Percentiles rank a stretch among this genome's conserved stretches.
These are phyloP conservation scores for Perca fluviatilis DNA, from an alignment of 2,113 vertebrate genomes.

Conservation along the genomic window DNA sequence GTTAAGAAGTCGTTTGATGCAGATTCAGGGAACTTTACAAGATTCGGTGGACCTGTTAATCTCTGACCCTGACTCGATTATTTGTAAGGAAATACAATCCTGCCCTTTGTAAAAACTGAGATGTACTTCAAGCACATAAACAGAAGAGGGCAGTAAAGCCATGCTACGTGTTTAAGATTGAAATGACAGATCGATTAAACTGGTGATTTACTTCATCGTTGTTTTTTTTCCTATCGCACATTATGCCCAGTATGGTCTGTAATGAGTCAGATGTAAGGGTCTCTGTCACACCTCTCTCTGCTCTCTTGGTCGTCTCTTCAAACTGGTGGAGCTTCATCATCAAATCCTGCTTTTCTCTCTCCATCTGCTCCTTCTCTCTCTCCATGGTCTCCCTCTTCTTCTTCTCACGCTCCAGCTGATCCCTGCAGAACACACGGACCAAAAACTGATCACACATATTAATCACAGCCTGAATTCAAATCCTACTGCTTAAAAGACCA, in stretches of 20 bases:
- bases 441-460: background rate
- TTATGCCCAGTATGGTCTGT: background rate
- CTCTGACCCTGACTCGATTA: background rate
- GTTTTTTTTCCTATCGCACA: background rate
- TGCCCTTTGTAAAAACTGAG: background rate
- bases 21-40: background rate
- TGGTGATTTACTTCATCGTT: no score
- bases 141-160: slow-evolving; percentile 56
- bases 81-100: background rate
- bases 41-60: background rate
- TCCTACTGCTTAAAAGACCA: background rate
- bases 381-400: slow-evolving; percentile 91
- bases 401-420: slow-evolving; percentile 93
- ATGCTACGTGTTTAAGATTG: background rate
- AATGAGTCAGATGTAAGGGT: background rate
- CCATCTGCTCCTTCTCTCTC: slow-evolving; percentile 92
- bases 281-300: slow-evolving; percentile 89
- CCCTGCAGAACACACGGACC: slow-evolving; percentile 76
- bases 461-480: background rate
- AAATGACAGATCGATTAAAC: background rate
- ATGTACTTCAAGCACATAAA: background rate
- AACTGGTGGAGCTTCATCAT: slow-evolving; percentile 90
- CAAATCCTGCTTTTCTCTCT: slow-evolving; percentile 92
- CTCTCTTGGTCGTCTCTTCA: slow-evolving; percentile 93
- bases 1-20: background rate